Evolutionary conservation across 1,140 invertebrate species (phyloP).

Genomic region (Drosophila kikkawai): DNA sequence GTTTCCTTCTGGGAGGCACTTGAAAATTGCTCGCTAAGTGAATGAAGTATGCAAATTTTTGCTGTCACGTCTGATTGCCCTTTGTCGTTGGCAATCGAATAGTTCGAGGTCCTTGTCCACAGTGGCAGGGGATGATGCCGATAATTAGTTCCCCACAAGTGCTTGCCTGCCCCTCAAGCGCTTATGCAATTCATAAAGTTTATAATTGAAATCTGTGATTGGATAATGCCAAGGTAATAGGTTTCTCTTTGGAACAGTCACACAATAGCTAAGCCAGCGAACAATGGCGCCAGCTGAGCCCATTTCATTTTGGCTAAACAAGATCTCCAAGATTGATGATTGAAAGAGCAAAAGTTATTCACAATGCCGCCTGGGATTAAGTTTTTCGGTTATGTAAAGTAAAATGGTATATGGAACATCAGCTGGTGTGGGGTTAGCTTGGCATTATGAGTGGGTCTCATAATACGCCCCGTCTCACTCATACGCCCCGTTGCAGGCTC

Average conservation of each 20-base stretch:
- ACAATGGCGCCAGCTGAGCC: slow-evolving; percentile 19
- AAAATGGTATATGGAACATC: neutral
- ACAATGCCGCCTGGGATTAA: slow-evolving; percentile 25
- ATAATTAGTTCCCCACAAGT: slow-evolving; percentile 17
- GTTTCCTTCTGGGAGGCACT: slow-evolving; percentile 2
- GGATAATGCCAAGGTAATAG: slow-evolving; percentile 3
- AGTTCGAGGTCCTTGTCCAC: slow-evolving; percentile 7
- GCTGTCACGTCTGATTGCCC: slow-evolving; percentile 15
- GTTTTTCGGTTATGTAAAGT: slow-evolving; percentile 23
- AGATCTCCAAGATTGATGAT: slow-evolving; percentile 34
- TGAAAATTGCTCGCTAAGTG: slow-evolving; percentile 46
- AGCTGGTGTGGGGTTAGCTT: neutral
- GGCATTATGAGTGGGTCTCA: neutral
- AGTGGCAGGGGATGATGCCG: neutral
- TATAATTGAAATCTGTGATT: slow-evolving; percentile 19
- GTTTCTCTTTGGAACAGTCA: neutral
- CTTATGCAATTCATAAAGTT: slow-evolving; percentile 20
- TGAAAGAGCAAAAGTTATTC: slow-evolving; percentile 47
- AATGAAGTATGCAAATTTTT: slow-evolving; percentile 35
- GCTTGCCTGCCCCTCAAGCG: neutral
- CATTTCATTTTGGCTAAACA: slow-evolving; percentile 13
- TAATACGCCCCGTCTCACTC: neutral
- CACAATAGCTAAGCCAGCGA: neutral
- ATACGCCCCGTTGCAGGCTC: slow-evolving; percentile 6
- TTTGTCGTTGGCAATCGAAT: slow-evolving; percentile 27